phyloP scores from a whole-genome alignment of 1,140 invertebrate genomes.

The Leptinotarsa defecta region DNA sequence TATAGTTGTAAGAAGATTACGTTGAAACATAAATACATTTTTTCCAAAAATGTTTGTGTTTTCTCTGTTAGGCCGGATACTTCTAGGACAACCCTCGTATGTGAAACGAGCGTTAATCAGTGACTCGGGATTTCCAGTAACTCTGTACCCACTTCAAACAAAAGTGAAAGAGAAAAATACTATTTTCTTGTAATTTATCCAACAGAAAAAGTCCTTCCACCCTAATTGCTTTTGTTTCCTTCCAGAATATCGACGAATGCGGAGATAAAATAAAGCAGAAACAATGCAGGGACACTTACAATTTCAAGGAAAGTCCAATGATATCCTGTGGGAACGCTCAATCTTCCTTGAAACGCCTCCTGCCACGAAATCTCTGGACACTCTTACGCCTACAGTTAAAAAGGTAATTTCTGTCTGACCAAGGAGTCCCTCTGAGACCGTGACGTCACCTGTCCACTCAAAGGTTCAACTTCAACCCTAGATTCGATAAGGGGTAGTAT shows the following conservation, averaged over 20 bases:
- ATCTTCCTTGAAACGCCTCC: constrained; percentile 43
- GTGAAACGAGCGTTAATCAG: no score
- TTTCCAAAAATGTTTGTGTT: no score
- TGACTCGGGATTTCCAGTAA: no score
- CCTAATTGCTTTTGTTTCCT: background rate
- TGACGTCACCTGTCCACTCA: constrained; percentile 38
- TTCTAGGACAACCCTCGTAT: no score
- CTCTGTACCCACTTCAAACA: no score
- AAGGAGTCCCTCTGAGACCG: constrained; percentile 38
- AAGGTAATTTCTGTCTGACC: constrained; percentile 46
- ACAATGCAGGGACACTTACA: constrained; percentile 23
- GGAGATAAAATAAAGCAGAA: constrained; percentile 17
- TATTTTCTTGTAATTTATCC: no score
- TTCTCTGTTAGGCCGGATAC: no score
- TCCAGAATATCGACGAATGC: constrained; percentile 2
- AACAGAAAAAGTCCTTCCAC: no score
- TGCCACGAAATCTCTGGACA: constrained; percentile 41
- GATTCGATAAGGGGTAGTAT: background rate
- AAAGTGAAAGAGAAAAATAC: no score
- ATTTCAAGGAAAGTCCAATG: constrained; percentile 25
- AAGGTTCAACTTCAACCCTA: constrained; percentile 22
- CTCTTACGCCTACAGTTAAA: constrained; percentile 44
- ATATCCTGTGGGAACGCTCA: constrained; percentile 42
- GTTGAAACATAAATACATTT: no score
- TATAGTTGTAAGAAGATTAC: no score